Conservation (phyloP, 30 jellyfish, hydroid and myxozoan genomes). For the Turritopsis dohrnii region DNA sequence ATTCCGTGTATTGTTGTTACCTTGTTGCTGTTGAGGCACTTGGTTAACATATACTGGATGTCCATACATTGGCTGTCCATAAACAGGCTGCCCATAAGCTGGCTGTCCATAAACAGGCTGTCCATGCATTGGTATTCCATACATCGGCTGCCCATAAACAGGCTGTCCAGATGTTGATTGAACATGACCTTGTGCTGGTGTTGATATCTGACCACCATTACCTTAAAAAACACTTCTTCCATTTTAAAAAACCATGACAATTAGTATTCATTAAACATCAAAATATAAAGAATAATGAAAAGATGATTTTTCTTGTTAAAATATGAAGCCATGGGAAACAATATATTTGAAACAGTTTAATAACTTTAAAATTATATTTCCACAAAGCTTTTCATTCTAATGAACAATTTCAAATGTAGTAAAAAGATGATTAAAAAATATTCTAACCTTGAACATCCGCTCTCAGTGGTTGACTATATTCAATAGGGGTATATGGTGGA, state of each 20-base stretch:
- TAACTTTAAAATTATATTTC: too few relatives aligned
- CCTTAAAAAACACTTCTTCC: neutral
- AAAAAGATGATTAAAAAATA: neutral
- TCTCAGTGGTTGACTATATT: conserved; percentile 46
- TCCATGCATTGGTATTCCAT: conserved; percentile 46
- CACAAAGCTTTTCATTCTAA: too few relatives aligned
- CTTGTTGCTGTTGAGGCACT: conserved; percentile 59
- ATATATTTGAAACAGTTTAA: too few relatives aligned
- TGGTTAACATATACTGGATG: conserved; percentile 48
- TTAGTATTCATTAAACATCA: neutral
- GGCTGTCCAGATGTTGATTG: conserved; percentile 29
- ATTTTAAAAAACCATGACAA: too few relatives aligned
- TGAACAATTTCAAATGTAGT: too few relatives aligned
- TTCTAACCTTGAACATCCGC: conserved; percentile 31
- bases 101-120: conserved; percentile 75
- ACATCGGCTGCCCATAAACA: conserved; percentile 39
- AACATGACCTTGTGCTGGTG: conserved; percentile 14
- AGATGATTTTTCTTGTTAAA: too few relatives aligned
- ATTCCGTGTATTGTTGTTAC: conserved; percentile 67
- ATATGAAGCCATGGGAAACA: too few relatives aligned
- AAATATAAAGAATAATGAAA: neutral
- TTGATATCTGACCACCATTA: neutral
- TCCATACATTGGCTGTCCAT: conserved; percentile 69
- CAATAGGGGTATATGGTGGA: conserved; percentile 41
- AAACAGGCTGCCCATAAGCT: conserved; percentile 60